phyloP scores from a whole-genome alignment of 2,888 invertebrate species.

The Hirtodrosophila confusa region DNA sequence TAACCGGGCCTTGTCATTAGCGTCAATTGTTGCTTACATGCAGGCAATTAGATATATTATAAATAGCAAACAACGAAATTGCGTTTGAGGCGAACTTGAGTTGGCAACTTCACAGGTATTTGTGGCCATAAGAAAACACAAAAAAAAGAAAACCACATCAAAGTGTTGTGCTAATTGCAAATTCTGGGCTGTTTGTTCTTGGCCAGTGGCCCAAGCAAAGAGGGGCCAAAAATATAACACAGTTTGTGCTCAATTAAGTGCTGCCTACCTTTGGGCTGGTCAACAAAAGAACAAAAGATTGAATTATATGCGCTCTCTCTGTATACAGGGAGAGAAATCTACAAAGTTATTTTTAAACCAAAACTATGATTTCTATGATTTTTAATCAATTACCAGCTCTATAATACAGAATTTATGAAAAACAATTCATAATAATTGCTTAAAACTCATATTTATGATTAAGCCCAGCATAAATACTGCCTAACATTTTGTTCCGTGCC shows the following conservation, averaged over 20 bases:
- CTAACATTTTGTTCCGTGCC: no score
- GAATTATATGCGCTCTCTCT: not conserved
- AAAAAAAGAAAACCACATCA: constrained; percentile 13
- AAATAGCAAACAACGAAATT: constrained; percentile 19
- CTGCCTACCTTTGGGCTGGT: constrained; percentile 33
- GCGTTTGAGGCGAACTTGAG: constrained; percentile 2
- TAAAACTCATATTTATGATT: no score
- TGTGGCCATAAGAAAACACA: not conserved
- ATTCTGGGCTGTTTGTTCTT: constrained; percentile 4
- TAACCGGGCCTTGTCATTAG: constrained; percentile 1
- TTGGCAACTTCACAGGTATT: constrained; percentile 5
- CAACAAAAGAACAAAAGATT: constrained; percentile 4
- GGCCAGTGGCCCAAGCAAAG: constrained; percentile 4
- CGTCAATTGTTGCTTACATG: constrained; percentile 11
- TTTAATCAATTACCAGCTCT: no score
- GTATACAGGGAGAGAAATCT: no score
- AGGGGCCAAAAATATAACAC: constrained; percentile 5
- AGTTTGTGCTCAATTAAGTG: not conserved
- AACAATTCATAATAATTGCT: no score
- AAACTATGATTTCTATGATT: no score
- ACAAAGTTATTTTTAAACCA: no score
- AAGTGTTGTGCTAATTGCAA: constrained; percentile 33
- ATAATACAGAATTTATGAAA: no score
- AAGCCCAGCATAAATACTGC: no score
- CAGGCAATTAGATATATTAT: constrained; percentile 31